Base-by-base conservation (phyloP, 2,797 vertebrate genomes). In the Oreortyx pictus region DNA sequence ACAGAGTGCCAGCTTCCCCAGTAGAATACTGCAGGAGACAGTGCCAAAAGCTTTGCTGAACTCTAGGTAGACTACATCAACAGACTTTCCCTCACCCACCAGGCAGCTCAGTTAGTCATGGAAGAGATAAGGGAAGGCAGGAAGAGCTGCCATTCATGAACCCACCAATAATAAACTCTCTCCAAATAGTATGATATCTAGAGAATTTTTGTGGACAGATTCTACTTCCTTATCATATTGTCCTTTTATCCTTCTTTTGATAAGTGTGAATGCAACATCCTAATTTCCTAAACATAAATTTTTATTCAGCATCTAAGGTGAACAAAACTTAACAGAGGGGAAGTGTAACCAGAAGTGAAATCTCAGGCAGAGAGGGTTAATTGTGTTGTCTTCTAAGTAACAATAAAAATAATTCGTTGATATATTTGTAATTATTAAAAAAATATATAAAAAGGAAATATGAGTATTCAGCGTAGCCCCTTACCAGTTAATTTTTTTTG, bases 211-310 rank as follows among this genome's bases (percentile, higher is more conserved):
- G 50, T 80, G 43, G 37, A 14, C 8, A 72, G 25, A 1, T 89
- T 14, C 0, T 0, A 20, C 73, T 50, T 46, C 7, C 4, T 23
- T 59, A 77, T 14, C 29, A n/a, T n/a, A n/a, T n/a, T n/a, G n/a
- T n/a, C n/a, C n/a, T n/a, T n/a, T n/a, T n/a, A n/a, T n/a, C n/a
- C n/a, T n/a, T n/a, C n/a, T n/a, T n/a, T n/a, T n/a, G 2, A 5
- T 60, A 68, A 68, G 3, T 3, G 75, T 22, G 86, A 81, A 61
- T 24, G 4, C 8, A 84, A 15, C 5, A 57, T 61, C 56, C 1
- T 2, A n/a, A 8, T 72, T 57, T 65, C 22, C 17, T 74, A 52
- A 62, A 49, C 33, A 9, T 19, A 61, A 66, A 22, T 41, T 41
- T 41, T 41, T 41, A 37, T 41, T 41, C 39, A 41, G 39, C 39